Evolutionary conservation across 2,888 invertebrate genomes (phyloP), one percentile per base, ranked within the genome.

Genomic region (Stramonita haemastoma): DNA sequence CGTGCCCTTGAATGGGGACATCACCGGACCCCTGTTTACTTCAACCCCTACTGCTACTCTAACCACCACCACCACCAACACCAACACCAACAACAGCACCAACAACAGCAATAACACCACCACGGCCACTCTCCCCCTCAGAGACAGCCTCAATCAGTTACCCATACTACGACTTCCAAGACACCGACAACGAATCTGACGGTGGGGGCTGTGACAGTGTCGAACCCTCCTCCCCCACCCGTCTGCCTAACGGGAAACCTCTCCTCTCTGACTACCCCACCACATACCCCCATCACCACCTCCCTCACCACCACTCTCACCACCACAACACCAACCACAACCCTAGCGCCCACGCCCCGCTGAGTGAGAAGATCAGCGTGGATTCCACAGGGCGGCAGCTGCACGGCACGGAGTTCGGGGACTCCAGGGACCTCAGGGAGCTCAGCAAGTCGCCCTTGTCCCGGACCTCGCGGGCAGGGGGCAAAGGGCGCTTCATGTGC

Each of bases 401-500:
- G 13, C 87, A 46, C 73, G 36, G 26, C 46, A 46, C n/a, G 29
- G 66, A 60, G 86, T 29, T 66, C n/a, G 32, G 73, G 19, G 89
- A 85, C 32, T 32, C 34, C 13, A n/a, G 89, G 29, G 84, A 85
- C 73, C 79, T 77, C 57, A n/a, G 88, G 66, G 88, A 88, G 60
- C 89, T 89, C 73, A 85, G 70, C 57, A 89, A 89, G 57, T 89
- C 89, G 29, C 89, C 89, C 73, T 32, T 89, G 85, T 89, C 89
- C 56, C 70, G 84, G 84, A 26, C 73, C 56, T 85, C 85, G 1
- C 70, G 89, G 19, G 84, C 84, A 32, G 89, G 89, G 46, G 36
- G 89, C 85, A 89, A 89, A 22, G 89, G 89, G 22, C 89, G 89
- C 34, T 89, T 85, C 70, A 85, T 89, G 89, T 89, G 89, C 32